Evolutionary conservation across 2,113 vertebrate species (phyloP), one percentile per base, ranked within the genome.

Genomic region (Tyto alba): DNA sequence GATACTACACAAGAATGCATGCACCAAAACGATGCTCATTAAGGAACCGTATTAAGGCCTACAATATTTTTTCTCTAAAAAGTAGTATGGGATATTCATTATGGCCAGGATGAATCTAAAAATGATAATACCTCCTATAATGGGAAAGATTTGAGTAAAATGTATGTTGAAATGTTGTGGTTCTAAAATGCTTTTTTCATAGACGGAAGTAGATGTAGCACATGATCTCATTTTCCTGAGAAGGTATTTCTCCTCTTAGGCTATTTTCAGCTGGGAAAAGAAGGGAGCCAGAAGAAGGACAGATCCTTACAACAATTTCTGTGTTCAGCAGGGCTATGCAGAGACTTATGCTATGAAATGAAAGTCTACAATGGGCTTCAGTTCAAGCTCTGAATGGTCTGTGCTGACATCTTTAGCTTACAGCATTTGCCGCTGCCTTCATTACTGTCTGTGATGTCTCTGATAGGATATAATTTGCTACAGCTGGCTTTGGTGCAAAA

Each of bases 391-490:
- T 86, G 68, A 63, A 87, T 73, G 60, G 69, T 77, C 73, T 85
- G 25, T 90, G 55, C 50, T 96, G 89, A 93, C 92, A 92, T 82
- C 90, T 90, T 93, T 88, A 85, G 69, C 89, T 94, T 60, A 62
- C 67, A 74, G 64, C 71, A 52, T 93, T 96, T 91, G 69, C 71
- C 69, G 68, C 87, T 85, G 47, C 71, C 77, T 95, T 90, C 4
- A 0, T 69, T 87, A 64, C 82, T 75, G 59, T 50, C 74, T 56
- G 1, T n/a, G n/a, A 84, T 74, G 19, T 71, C 63, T 90, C 67
- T 91, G 69, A 89, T 79, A 75, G 78, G 72, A 76, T 91, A 75
- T 78, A 82, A 95, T 95, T 96, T 96, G 82, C 82, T 85, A 80
- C 89, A 93, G 47, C 67, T 97, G 95, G 55, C 72, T 89, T 77